These are phyloP conservation scores for Epizoanthus illoricatus DNA, from an alignment of 92 coral and sea anemone genomes.

Conservation along the genomic window DNA sequence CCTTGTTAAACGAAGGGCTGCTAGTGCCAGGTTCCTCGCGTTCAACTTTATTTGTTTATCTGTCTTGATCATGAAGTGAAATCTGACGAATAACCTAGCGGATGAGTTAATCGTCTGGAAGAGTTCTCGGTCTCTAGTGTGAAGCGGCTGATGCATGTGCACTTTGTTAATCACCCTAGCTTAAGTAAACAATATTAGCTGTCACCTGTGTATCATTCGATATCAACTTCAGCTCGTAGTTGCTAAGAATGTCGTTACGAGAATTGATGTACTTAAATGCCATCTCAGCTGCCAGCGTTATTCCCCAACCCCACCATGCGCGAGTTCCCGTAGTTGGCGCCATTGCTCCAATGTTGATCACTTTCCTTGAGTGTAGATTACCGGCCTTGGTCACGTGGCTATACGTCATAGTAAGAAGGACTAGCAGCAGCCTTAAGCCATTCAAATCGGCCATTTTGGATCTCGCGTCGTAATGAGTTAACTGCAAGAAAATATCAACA, in stretches of 20 bases:
- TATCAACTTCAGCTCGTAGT: slow-evolving; percentile 47
- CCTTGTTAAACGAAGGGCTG: too few relatives aligned
- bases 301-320: slow-evolving; percentile 85
- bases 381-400: background rate
- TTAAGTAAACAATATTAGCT: background rate
- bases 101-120: too few relatives aligned
- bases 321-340: slow-evolving; percentile 68
- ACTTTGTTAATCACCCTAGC: too few relatives aligned
- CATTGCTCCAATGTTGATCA: slow-evolving; percentile 63
- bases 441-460: too few relatives aligned
- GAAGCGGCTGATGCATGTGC: too few relatives aligned
- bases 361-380: background rate
- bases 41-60: background rate
- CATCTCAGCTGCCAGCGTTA: slow-evolving; percentile 76
- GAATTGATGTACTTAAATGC: slow-evolving; percentile 71
- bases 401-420: background rate
- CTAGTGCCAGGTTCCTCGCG: too few relatives aligned
- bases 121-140: too few relatives aligned
- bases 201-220: slow-evolving; percentile 69
- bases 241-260: slow-evolving; percentile 45
- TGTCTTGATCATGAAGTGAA: background rate
- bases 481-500: too few relatives aligned
- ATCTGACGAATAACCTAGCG: too few relatives aligned
- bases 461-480: too few relatives aligned
- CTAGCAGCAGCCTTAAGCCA: background rate